These are phyloP conservation scores for Allygus modestus DNA, from an alignment of 2,888 invertebrate species.

Conservation along the genomic window DNA sequence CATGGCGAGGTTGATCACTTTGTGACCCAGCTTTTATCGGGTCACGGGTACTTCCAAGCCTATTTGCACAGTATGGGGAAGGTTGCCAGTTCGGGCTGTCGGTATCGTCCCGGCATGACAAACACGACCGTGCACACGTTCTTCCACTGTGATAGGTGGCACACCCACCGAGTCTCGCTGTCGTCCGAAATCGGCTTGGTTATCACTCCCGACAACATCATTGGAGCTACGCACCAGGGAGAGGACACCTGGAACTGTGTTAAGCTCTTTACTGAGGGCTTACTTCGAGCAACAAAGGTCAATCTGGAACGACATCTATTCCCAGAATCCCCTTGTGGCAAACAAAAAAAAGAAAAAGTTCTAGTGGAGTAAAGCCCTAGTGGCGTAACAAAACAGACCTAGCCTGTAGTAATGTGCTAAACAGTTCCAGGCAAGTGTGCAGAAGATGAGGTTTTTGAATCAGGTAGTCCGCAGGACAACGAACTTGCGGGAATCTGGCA, in stretches of 20 bases:
- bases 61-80: conserved; percentile 64
- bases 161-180: conserved; percentile 11
- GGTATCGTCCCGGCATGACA: conserved; percentile 26
- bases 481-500: conserved; percentile 9
- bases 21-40: conserved; percentile 69
- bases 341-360: too few relatives aligned
- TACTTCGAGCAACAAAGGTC: conserved; percentile 24
- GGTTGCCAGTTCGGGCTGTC: conserved; percentile 22
- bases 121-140: conserved; percentile 66
- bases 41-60: conserved; percentile 67
- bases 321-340: neutral
- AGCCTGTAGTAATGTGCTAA: conserved; percentile 6
- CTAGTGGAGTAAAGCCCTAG: neutral
- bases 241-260: conserved; percentile 54
- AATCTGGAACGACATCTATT: neutral
- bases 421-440: conserved; percentile 44
- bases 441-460: neutral
- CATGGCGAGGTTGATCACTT: conserved; percentile 67
- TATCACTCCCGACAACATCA: conserved; percentile 63
- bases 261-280: neutral
- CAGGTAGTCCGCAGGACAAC: conserved; percentile 13
- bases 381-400: neutral
- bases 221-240: conserved; percentile 60
- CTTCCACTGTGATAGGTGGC: conserved; percentile 65
- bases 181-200: conserved; percentile 24